These are phyloP conservation scores for Griposia aprilina DNA, from an alignment of 2,888 invertebrate genomes.

Conservation along the genomic window DNA sequence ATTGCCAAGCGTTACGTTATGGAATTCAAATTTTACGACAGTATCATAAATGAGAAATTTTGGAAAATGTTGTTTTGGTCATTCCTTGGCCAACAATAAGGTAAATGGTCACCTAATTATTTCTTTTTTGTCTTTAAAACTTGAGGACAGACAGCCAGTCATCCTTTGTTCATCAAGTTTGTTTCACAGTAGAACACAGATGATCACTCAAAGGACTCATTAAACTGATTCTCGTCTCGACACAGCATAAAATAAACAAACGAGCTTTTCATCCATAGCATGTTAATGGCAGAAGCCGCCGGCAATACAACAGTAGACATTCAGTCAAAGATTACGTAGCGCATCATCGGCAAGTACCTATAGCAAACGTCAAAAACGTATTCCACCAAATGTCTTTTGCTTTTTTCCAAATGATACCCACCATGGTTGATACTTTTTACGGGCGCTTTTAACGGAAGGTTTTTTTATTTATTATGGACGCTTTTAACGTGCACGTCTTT, in stretches of 20 bases:
- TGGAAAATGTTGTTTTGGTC: background rate
- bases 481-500: too few relatives aligned
- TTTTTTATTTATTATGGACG: too few relatives aligned
- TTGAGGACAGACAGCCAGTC: background rate
- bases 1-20: constrained; percentile 26
- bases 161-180: background rate
- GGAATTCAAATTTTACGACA: constrained; percentile 18
- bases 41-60: background rate
- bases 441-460: too few relatives aligned
- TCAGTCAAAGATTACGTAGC: background rate
- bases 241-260: background rate
- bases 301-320: background rate
- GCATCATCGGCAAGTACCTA: background rate
- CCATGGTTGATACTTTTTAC: background rate
- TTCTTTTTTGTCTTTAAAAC: background rate
- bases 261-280: background rate
- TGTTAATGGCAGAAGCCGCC: background rate
- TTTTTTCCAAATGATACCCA: background rate
- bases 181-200: background rate
- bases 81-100: background rate
- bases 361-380: background rate
- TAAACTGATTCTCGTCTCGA: background rate
- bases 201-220: background rate
- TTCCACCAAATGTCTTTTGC: too few relatives aligned
- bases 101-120: background rate